Evolutionary conservation across 2,888 invertebrate species (phyloP), one percentile per base, ranked within the genome.

Genomic region (Hemaris fuciformis): DNA sequence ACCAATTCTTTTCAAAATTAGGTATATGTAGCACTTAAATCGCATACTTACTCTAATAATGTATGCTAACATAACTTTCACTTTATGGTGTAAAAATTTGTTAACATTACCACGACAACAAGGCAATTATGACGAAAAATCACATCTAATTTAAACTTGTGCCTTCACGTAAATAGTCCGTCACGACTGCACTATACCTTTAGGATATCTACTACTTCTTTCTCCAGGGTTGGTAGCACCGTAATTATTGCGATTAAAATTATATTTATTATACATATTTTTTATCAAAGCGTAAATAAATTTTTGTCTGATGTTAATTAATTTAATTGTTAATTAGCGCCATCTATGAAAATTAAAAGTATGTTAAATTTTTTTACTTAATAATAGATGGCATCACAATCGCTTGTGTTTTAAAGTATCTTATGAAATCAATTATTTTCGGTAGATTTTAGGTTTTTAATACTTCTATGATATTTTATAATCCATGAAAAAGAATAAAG

Each of bases 71-170:
- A 43, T 20, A 27, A 48, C 48, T 48, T 25, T 48, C 15, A 48
- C 48, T 27, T 7, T 8, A 48, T 48, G 27, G 48, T 48, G 48
- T 48, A 46, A 27, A 48, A 48, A 48, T 48, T 27, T 15, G 15
- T 48, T 48, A 25, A 48, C 48, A 15, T 15, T 23, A 6, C 5
- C 15, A 48, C 15, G 27, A 48, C 27, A 48, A 48, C 25, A 27
- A 48, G 25, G 25, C 48, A 48, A 48, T 48, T 48, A 48, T 48
- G 48, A 48, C n/a, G 27, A 27, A 48, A 48, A 48, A 25, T 48
- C 25, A 18, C 38, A n/a, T n/a, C 38, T 43, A 18, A 48, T 48
- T 27, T 48, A 15, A 48, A 27, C 48, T 25, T n/a, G 15, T 15
- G 25, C 25, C 15, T 25, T 27, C 10, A n/a, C 48, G 8, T 48